Evolutionary conservation across 2,888 invertebrate species (phyloP).

Genomic region (Aproaerema taeniolella): DNA sequence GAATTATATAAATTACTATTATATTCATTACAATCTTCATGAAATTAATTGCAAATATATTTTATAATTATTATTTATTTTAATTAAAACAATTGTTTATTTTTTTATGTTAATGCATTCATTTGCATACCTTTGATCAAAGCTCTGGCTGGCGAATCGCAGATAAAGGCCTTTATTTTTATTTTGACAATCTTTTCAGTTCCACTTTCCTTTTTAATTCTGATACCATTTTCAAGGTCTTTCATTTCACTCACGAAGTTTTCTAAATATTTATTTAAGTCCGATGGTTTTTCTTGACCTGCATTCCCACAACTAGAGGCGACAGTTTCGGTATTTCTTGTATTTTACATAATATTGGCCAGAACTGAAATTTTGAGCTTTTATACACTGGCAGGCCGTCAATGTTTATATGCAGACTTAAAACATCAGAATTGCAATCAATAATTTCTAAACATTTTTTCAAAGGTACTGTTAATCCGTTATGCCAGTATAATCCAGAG

Average conservation of each 20-base stretch:
- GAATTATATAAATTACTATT: too few relatives aligned
- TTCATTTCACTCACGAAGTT: constrained; percentile 10
- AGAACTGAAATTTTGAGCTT: constrained; percentile 16
- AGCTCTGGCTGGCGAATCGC: not conserved
- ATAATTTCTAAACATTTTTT: too few relatives aligned
- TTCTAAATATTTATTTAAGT: constrained; percentile 10
- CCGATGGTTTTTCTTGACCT: constrained; percentile 12
- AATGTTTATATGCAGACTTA: too few relatives aligned
- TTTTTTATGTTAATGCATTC: too few relatives aligned
- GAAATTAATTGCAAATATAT: too few relatives aligned
- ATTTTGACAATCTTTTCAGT: not conserved
- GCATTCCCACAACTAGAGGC: constrained; percentile 13
- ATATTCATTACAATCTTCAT: too few relatives aligned
- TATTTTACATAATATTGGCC: constrained; percentile 18
- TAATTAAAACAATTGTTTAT: too few relatives aligned
- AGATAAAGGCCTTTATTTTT: not conserved
- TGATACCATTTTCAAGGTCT: not conserved
- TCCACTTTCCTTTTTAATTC: not conserved
- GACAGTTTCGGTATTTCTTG: constrained; percentile 12
- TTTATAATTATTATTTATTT: too few relatives aligned
- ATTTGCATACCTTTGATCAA: too few relatives aligned
- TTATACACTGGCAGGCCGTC: constrained; percentile 16
- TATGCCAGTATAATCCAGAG: too few relatives aligned
- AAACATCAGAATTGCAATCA: too few relatives aligned
- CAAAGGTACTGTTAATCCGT: too few relatives aligned